Evolutionary conservation across 2,888 invertebrate genomes (phyloP).

Genomic region (Rotaria socialis): DNA sequence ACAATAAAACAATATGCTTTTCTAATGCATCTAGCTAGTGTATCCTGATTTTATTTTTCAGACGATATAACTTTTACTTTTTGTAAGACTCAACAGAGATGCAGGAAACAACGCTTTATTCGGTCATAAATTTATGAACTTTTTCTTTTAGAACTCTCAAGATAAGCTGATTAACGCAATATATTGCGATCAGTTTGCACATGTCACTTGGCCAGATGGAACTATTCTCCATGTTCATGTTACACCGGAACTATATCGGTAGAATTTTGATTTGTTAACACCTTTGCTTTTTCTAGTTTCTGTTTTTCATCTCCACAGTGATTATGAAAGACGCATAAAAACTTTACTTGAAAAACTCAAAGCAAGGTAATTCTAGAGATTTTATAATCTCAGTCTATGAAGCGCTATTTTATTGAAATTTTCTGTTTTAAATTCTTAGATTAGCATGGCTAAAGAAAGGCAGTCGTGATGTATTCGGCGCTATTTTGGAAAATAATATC

Average conservation of each 20-base stretch:
- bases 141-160: conserved; percentile 50
- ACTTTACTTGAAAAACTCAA: conserved; percentile 12
- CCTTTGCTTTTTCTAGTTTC: background rate
- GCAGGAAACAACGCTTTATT: too few relatives aligned
- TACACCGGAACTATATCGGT: conserved; percentile 57
- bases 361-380: background rate
- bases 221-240: conserved; percentile 57
- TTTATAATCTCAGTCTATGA: background rate
- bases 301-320: background rate
- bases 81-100: too few relatives aligned
- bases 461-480: conserved; percentile 59
- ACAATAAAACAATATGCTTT: too few relatives aligned
- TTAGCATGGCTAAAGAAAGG: conserved; percentile 59
- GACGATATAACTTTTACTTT: too few relatives aligned
- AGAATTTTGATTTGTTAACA: background rate
- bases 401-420: background rate
- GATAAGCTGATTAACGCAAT: conserved; percentile 57
- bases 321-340: conserved; percentile 5
- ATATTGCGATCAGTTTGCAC: conserved; percentile 59
- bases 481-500: conserved; percentile 58
- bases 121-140: too few relatives aligned
- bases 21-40: too few relatives aligned
- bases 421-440: conserved; percentile 47
- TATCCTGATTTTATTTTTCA: too few relatives aligned
- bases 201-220: conserved; percentile 58